Evolutionary conservation across 2,113 vertebrate species (phyloP), one percentile per base, ranked within the genome.

Genomic region (Boulengeromyrus knoepffleri): DNA sequence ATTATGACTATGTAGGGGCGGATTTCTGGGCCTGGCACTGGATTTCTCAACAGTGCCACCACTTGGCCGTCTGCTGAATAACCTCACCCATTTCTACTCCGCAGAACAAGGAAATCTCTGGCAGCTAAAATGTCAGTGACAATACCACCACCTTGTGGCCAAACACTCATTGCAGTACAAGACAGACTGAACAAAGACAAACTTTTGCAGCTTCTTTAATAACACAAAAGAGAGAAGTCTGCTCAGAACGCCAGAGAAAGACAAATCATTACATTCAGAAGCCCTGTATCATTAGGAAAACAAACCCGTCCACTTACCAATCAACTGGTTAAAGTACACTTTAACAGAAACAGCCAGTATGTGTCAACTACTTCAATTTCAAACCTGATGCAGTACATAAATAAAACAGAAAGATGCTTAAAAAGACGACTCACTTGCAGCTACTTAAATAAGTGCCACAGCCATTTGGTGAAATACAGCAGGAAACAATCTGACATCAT

Each of bases 151-250:
- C 45, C 83, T 47, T n/a, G 42, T 85, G 83, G 83, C 5, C 19
- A 85, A n/a, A 85, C 10, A 47, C 36, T 80, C 31, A 46, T 12
- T 24, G 39, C 2, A 21, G 24, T 85, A 85, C 39, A 85, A 47
- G 8, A 85, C 2, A 85, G 42, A 85, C 45, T 19, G 19, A 45
- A 85, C 83, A 47, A 39, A 47, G 5, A 15, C 74, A 85, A 83
- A 47, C 45, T 47, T 47, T 85, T 46, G 45, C 77, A 83, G 17
- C 83, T 85, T 47, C 83, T 85, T 85, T 85, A 85, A 85, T 85
- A 85, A 46, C 45, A 46, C 42, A 83, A 15, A 46, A 83, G 2
- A 45, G 12, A 85, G 77, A 45, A 83, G 77, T 83, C 42, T 39
- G 39, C 83, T 47, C 21, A 47, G 45, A 47, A 85, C 17, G 45